Evolutionary conservation across 2,888 invertebrate genomes (phyloP), one percentile per base, ranked within the genome.

Genomic region (Pterobdella sp.): DNA sequence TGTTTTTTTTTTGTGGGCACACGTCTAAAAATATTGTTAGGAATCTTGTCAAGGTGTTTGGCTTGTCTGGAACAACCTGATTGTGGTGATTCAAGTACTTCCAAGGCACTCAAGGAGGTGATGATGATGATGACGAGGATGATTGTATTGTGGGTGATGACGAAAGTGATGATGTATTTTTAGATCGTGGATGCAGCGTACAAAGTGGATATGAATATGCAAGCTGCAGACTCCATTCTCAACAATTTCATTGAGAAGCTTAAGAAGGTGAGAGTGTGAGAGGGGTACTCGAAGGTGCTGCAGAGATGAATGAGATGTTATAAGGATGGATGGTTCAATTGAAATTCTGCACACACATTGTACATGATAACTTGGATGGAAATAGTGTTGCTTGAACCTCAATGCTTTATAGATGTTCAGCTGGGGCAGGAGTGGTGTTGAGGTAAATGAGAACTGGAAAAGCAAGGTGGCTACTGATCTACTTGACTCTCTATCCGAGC

Each of bases 1-100:
- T 42, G 42, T n/a, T n/a, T n/a, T n/a, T n/a, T n/a, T n/a, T n/a
- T n/a, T n/a, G n/a, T n/a, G n/a, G n/a, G n/a, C n/a, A n/a, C n/a
- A n/a, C n/a, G n/a, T n/a, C n/a, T n/a, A n/a, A n/a, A n/a, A n/a
- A n/a, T n/a, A n/a, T n/a, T n/a, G 36, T 26, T 78, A 85, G 92
- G 92, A 1, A 92, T 92, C 0, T 82, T 93, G 60, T 90, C 91
- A 79, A 86, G 93, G 82, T 92, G 89, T 80, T 81, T 90, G 69
- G 85, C 87, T 77, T 89, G 88, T 78, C 82, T 90, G 35, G 89
- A 89, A 79, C 86, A 86, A 78, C 80, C 81, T 75, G 81, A 83
- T 72, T 76, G 76, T 67, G 82, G 81, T 72, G 78, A 79, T 34
- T 75, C 79, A 42, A 84, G 87, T 74, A 89, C 90, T 0, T 89